A percentile compares a stretch with the other conserved stretches of the same genome.
phyloP scores from a whole-genome alignment of 2,797 vertebrate genomes.

The Darevskia nairensis region DNA sequence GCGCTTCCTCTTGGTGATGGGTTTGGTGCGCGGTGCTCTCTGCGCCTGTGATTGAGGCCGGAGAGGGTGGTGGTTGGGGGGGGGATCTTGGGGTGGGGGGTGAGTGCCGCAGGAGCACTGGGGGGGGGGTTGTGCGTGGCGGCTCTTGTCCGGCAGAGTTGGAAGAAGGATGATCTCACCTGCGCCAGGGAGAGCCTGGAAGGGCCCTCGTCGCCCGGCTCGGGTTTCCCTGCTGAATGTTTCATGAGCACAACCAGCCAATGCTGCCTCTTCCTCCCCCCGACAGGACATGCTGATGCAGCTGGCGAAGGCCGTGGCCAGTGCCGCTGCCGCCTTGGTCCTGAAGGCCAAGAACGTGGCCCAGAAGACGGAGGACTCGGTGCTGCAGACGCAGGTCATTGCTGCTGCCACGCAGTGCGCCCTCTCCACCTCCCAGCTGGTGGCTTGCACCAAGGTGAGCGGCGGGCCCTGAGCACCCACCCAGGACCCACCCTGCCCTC shows the following conservation, averaged over 20 bases:
- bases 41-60: slow-evolving; percentile 9
- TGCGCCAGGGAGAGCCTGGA: not conserved
- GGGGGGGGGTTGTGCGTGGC: not conserved
- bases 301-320: slow-evolving; percentile 95
- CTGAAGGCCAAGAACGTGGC: slow-evolving; percentile 97
- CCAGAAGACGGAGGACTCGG: slow-evolving; percentile 91
- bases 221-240: slow-evolving; percentile 44
- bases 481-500: not conserved
- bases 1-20: not conserved
- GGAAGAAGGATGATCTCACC: slow-evolving; percentile 26
- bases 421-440: slow-evolving; percentile 96
- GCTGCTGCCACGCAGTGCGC: slow-evolving; percentile 96
- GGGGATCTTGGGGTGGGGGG: accelerated
- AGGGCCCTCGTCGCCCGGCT: not conserved
- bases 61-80: slow-evolving; percentile 30
- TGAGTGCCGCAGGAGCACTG: not conserved
- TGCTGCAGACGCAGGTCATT: slow-evolving; percentile 93
- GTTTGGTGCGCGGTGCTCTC: not conserved
- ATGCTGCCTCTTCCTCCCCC: accelerated
- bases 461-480: not conserved
- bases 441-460: slow-evolving; percentile 96
- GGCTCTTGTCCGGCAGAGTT: slow-evolving; percentile 1
- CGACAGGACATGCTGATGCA: slow-evolving; percentile 96
- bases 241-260: not conserved
- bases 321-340: slow-evolving; percentile 91